phyloP scores from a whole-genome alignment of 2,797 vertebrate genomes.

The Melanotaenia boesemani region DNA sequence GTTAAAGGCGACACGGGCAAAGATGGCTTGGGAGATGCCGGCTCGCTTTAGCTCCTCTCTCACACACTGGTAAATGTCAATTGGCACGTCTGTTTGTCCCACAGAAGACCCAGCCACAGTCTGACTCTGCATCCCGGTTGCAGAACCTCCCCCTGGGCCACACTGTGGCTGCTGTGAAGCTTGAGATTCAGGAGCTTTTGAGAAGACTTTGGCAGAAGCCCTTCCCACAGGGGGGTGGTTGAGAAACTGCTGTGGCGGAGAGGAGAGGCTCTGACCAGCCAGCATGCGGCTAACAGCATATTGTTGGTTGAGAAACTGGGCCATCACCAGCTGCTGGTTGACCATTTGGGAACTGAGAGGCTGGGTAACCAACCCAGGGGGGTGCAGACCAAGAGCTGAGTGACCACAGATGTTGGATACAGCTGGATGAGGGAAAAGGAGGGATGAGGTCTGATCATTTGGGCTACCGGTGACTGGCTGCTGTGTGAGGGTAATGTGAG shows the following conservation, averaged over 20 bases:
- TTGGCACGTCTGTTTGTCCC: constrained; percentile 83
- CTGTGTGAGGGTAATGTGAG: constrained; percentile 76
- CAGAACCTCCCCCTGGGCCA: constrained; percentile 57
- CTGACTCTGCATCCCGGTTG: constrained; percentile 81
- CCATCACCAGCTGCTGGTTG: constrained; percentile 98
- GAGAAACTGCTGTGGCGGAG: constrained; percentile 91
- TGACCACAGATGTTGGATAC: constrained; percentile 85
- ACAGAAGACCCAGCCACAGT: constrained; percentile 33
- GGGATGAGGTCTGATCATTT: constrained; percentile 90
- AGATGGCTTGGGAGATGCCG: constrained; percentile 98
- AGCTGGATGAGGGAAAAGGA: constrained; percentile 87
- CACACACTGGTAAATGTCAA: constrained; percentile 97
- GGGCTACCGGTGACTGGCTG: constrained; percentile 91
- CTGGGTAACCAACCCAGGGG: constrained; percentile 91
- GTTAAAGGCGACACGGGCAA: constrained; percentile 99
- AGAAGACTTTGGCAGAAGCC: constrained; percentile 85
- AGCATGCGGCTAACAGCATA: constrained; percentile 98
- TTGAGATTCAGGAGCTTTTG: constrained; percentile 92
- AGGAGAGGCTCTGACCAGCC: constrained; percentile 94
- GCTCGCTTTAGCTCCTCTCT: constrained; percentile 98
- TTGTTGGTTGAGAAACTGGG: constrained; percentile 98
- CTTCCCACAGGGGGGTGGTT: constrained; percentile 94
- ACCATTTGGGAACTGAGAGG: constrained; percentile 96
- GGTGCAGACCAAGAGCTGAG: constrained; percentile 84
- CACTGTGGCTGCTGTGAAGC: constrained; percentile 84